Base-by-base conservation (phyloP, 1,140 invertebrate species). In the Papilio polyxenes region DNA sequence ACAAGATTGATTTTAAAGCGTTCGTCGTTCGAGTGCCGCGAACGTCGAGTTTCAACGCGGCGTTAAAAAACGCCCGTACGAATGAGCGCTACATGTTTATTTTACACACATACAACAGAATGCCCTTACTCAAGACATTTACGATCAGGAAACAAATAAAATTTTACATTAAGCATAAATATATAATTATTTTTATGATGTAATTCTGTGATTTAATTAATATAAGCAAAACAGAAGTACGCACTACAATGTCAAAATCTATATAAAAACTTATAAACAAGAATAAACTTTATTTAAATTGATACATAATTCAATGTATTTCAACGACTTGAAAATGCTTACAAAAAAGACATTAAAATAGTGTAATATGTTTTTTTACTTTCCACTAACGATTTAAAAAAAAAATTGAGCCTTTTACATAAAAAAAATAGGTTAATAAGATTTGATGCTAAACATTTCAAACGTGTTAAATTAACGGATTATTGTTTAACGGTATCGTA, bases 101-200 rank as follows among this genome's bases (percentile, higher is more conserved):
- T 48, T 53, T 31, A 51, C 48, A 49, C 5, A 53, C 20, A 49
- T 31, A 77, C 48, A 77, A n/a, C 44, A 75, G n/a, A 31, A 51
- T 77, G 44, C 53, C 48, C 75, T 77, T 48, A 49, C 40, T 49
- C 17, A 17, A 51, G n/a, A 11, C 17, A 49, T 77, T 49, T 51
- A 77, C 49, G 23, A 53, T 31, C 48, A 77, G 75, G 75, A 77
- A 77, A 77, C 48, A 49, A 77, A 77, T 53, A 51, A 77, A 51
- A 77, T 23, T 20, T 53, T 53, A 37, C 56, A 77, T 53, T 53
- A 77, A 13, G 20, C 53, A 1, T 77, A 56, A 51, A 77, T 76
- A 76, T 48, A 49, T 76, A 76, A 53, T 76, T 23, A 76, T 77
- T 53, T 11, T 17, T n/a, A 51, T 77, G 44, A 51, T 77, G 23